Evolutionary conservation across 1,140 invertebrate genomes (phyloP), one percentile per base, ranked within the genome.

Genomic region (Sweltsa coloradensis): DNA sequence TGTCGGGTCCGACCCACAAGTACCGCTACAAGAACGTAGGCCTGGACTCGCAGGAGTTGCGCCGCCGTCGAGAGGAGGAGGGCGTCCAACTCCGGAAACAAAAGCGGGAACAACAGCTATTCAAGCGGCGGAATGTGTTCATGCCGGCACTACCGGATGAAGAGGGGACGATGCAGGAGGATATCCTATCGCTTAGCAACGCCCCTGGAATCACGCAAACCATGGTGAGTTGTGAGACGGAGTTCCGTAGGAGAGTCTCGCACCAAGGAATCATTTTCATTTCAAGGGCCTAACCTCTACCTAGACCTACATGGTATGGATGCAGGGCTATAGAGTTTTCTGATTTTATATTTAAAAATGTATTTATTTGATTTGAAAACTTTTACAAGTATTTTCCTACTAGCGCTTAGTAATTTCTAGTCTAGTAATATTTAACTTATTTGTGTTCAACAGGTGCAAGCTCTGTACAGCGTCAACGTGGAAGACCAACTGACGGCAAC

Each of bases 21-120:
- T 84, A 92, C 66, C 82, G 89, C 50, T 98, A 97, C 66, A 97
- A 98, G 79, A 96, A 96, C 71, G 75, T 79, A 51, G 89, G 83
- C 3, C 66, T 96, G 52, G 92, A 95, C 68, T 87, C 89, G 11
- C 83, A 92, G 57, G 93, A 97, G 66, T 68, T 97, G 47, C 71
- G 95, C 19, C 76, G 93, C 44, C 70, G 94, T 39, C 70, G 94
- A 47, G 94, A 98, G 69, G 94, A 98, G 61, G 92, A 97, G 70
- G 93, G 93, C 25, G 85, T 97, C 21, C 93, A 97, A 60, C 69
- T 97, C 25, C 68, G 95, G 21, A 97, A 97, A 71, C 91, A 94
- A 57, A 96, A 96, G 66, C 66, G 94, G 54, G 94, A 97, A 61
- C 83, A 90, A 55, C 87, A 92, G 63, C 67, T 96, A 13, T 91